Conservation (phyloP, 2,888 invertebrate species). For the Pseudanteris insignis region DNA sequence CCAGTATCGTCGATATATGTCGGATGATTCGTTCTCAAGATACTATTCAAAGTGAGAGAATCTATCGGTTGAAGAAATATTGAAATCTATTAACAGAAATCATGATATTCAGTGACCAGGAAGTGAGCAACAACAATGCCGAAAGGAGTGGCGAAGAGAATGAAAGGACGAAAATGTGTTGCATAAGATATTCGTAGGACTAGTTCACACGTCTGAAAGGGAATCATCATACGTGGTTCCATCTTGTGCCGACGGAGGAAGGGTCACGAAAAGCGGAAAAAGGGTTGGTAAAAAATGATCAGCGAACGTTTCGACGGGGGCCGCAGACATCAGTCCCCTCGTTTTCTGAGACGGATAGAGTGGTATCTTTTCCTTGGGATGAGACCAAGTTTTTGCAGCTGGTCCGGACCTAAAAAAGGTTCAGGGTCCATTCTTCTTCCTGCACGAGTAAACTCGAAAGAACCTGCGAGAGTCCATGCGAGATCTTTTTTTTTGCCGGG, state of each 20-base stretch:
- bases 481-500: conserved; percentile 47
- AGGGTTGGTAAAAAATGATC: conserved; percentile 66
- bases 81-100: conserved; percentile 7
- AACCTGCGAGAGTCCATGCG: conserved; percentile 59
- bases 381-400: conserved; percentile 64
- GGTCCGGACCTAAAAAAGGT: conserved; percentile 53
- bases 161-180: conserved; percentile 28
- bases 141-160: conserved; percentile 29
- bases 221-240: conserved; percentile 38
- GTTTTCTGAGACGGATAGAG: conserved; percentile 34
- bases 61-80: conserved; percentile 5
- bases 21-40: too few species aligned
- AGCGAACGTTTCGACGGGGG: conserved; percentile 60
- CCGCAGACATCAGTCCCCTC: conserved; percentile 56
- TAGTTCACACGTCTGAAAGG: conserved; percentile 43
- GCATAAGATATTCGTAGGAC: conserved; percentile 27
- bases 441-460: conserved; percentile 65
- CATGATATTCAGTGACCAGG: conserved; percentile 39
- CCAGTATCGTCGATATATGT: too few species aligned
- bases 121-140: conserved; percentile 27
- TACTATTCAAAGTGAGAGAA: too few species aligned
- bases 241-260: conserved; percentile 23
- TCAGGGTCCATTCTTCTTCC: conserved; percentile 57
- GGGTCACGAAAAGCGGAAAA: conserved; percentile 56
- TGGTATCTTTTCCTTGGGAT: conserved; percentile 59